These are phyloP conservation scores for Oscheius onirici DNA, from an alignment of 2,888 invertebrate genomes.

Conservation along the genomic window DNA sequence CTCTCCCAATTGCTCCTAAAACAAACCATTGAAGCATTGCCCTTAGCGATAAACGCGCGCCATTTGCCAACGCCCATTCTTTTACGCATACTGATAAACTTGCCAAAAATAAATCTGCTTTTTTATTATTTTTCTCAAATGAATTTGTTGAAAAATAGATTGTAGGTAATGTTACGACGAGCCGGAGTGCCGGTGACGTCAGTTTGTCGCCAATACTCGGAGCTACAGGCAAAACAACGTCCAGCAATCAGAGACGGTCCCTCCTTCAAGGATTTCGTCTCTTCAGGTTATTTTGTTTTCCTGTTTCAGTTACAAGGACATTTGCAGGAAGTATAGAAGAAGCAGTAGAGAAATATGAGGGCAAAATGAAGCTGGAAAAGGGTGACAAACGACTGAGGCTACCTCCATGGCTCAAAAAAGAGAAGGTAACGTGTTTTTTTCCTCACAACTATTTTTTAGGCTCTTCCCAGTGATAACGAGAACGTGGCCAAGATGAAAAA, in stretches of 20 bases:
- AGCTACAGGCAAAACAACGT: background rate
- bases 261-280: conserved; percentile 64
- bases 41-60: too few species aligned
- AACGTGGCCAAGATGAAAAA: conserved; percentile 61
- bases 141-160: background rate
- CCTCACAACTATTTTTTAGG: conserved; percentile 30
- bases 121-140: background rate
- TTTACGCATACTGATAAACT: background rate
- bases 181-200: background rate
- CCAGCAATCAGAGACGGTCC: conserved; percentile 60
- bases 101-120: background rate
- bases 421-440: conserved; percentile 44
- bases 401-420: conserved; percentile 70
- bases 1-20: too few species aligned
- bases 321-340: conserved; percentile 44
- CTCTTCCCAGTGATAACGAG: conserved; percentile 56
- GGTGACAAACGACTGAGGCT: conserved; percentile 63
- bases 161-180: conserved; percentile 12
- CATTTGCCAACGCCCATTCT: background rate
- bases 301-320: background rate
- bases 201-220: background rate
- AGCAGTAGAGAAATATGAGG: conserved; percentile 53
- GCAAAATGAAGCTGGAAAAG: conserved; percentile 57
- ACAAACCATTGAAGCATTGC: too few species aligned
- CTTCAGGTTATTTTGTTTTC: conserved; percentile 40